phyloP scores from a whole-genome alignment of 2,797 vertebrate species.

The Chelon auratus region DNA sequence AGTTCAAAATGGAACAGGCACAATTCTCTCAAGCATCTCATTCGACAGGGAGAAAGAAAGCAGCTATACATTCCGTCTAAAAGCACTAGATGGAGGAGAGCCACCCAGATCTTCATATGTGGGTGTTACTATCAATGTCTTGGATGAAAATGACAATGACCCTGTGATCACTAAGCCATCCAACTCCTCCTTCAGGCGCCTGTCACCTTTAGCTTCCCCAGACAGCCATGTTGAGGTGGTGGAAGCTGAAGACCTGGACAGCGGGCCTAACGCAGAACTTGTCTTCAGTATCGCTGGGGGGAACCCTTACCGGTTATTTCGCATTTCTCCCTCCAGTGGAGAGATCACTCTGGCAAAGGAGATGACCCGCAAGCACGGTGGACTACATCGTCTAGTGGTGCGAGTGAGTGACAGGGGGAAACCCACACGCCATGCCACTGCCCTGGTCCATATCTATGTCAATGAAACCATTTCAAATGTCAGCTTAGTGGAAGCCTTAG shows the following conservation, averaged over 20 bases:
- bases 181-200: slow-evolving; percentile 92
- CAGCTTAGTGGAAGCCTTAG: slow-evolving; percentile 93
- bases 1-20: slow-evolving; percentile 97
- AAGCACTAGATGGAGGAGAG: slow-evolving; percentile 93
- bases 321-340: slow-evolving; percentile 92
- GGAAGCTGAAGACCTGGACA: slow-evolving; percentile 96
- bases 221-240: slow-evolving; percentile 95
- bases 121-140: slow-evolving; percentile 96
- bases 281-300: slow-evolving; percentile 94
- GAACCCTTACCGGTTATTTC: slow-evolving; percentile 97
- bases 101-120: slow-evolving; percentile 96
- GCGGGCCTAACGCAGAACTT: slow-evolving; percentile 93
- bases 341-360: slow-evolving; percentile 97
- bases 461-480: slow-evolving; percentile 97
- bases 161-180: slow-evolving; percentile 96
- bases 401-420: slow-evolving; percentile 96
- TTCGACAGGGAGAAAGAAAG: slow-evolving; percentile 98
- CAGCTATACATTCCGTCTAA: slow-evolving; percentile 97
- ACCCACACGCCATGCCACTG: slow-evolving; percentile 92
- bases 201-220: slow-evolving; percentile 92
- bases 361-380: slow-evolving; percentile 93
- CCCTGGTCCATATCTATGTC: slow-evolving; percentile 96
- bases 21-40: slow-evolving; percentile 97
- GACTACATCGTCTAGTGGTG: slow-evolving; percentile 96
- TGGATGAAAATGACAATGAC: slow-evolving; percentile 98